These are phyloP conservation scores for Rhabdomys dilectus DNA, from an alignment of 2,113 vertebrate genomes.

Conservation along the genomic window DNA sequence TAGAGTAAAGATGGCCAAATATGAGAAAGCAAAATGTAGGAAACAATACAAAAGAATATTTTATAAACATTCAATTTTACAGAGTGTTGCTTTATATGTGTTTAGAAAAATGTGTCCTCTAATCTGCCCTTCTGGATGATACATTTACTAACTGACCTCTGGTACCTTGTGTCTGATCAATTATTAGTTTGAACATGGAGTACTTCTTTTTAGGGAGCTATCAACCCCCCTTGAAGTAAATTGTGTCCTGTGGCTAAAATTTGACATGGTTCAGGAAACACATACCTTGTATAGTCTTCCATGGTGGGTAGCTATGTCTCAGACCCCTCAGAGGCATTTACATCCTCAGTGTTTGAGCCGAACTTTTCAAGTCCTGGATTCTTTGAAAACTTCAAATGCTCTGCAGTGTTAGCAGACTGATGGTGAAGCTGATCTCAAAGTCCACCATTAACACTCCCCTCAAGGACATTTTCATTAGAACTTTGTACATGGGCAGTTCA, in stretches of 20 bases:
- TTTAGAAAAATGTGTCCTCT: constrained; percentile 66
- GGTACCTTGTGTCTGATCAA: constrained; percentile 71
- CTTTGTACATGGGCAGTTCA: constrained; percentile 87
- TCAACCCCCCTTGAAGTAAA: constrained; percentile 85
- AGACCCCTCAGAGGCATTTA: constrained; percentile 81
- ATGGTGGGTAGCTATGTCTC: constrained; percentile 76
- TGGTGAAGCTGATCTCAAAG: constrained; percentile 84
- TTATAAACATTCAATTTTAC: not conserved
- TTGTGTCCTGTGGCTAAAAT: constrained; percentile 86
- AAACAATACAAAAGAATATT: not conserved
- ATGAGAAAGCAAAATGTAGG: not conserved
- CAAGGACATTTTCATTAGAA: constrained; percentile 88
- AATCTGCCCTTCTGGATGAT: constrained; percentile 72
- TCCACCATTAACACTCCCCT: constrained; percentile 87
- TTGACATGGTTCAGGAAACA: constrained; percentile 82
- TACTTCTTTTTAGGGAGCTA: constrained; percentile 85
- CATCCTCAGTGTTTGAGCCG: constrained; percentile 74
- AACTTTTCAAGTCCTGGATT: constrained; percentile 79
- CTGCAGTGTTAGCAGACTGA: constrained; percentile 72
- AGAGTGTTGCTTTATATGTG: not conserved
- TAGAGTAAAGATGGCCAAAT: constrained; percentile 70
- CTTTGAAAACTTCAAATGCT: constrained; percentile 86
- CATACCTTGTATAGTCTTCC: constrained; percentile 53
- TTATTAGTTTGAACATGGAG: constrained; percentile 85
- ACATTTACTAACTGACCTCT: constrained; percentile 49